Evolutionary conservation across 1,140 invertebrate genomes (phyloP).

Genomic region (Drosophila arizonae): DNA sequence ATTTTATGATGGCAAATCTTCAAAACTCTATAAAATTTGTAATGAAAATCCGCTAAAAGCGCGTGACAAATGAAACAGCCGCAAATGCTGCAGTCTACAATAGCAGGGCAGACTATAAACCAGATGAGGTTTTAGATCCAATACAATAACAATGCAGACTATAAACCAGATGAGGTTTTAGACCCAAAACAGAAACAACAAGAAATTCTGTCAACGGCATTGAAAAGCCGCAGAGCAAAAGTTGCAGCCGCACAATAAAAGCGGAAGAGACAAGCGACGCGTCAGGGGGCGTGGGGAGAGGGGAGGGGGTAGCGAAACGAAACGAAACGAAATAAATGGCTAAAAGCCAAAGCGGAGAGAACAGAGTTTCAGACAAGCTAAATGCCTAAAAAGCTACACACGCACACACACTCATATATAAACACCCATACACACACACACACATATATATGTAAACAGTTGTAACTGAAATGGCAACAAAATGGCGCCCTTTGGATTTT

Average conservation of each 20-base stretch:
- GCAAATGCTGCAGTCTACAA: not conserved
- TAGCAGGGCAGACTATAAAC: not conserved
- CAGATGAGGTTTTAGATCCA: not conserved
- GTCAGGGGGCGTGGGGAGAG: too few relatives aligned
- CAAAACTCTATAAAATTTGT: too few relatives aligned
- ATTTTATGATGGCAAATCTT: too few relatives aligned
- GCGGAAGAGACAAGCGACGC: conserved; percentile 29
- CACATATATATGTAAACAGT: not conserved
- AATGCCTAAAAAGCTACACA: conserved; percentile 38
- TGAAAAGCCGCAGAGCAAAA: conserved; percentile 35
- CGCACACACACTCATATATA: conserved; percentile 6
- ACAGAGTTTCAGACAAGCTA: conserved; percentile 17
- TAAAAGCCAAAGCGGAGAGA: conserved; percentile 10
- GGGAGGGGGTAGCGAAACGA: not conserved
- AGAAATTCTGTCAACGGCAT: conserved; percentile 31
- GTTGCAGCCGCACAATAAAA: conserved; percentile 45
- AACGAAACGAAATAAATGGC: conserved; percentile 19
- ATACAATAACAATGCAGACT: not conserved
- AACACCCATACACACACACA: conserved; percentile 22
- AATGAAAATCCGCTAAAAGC: not conserved
- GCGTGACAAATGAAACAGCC: not conserved
- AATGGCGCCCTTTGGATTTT: conserved; percentile 43
- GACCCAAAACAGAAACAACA: not conserved
- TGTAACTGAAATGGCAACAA: conserved; percentile 28
- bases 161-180: conserved; percentile 4